These are phyloP conservation scores for Leontopithecus rosalia DNA, from an alignment of 2,797 vertebrate genomes.

Conservation along the genomic window DNA sequence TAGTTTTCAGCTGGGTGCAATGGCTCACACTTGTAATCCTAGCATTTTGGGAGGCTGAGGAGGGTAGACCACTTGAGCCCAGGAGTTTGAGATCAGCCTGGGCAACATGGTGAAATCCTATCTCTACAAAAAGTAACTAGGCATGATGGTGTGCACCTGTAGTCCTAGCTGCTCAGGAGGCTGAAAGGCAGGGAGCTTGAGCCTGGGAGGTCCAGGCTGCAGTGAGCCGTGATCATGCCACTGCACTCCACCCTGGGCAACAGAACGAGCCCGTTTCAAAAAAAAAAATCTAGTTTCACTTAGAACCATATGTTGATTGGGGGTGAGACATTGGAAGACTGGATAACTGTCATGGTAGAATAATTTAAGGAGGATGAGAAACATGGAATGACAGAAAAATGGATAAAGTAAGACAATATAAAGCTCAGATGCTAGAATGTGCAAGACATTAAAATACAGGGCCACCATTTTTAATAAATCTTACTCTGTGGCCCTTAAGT, in stretches of 20 bases:
- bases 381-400: background rate
- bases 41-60: background rate
- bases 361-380: background rate
- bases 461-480: background rate
- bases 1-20: background rate
- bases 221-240: background rate
- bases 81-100: background rate
- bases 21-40: background rate
- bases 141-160: background rate
- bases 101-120: background rate
- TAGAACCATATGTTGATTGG: background rate
- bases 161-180: background rate
- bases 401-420: background rate
- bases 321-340: background rate
- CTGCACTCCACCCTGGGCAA: background rate
- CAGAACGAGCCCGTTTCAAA: background rate
- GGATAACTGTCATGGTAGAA: background rate
- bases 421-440: background rate
- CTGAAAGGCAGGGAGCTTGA: background rate
- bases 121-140: background rate
- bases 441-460: background rate
- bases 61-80: accelerated
- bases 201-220: background rate
- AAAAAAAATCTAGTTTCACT: background rate
- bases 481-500: background rate